These are phyloP conservation scores for Siniperca scherzeri DNA, from an alignment of 2,797 vertebrate genomes.

Conservation along the genomic window DNA sequence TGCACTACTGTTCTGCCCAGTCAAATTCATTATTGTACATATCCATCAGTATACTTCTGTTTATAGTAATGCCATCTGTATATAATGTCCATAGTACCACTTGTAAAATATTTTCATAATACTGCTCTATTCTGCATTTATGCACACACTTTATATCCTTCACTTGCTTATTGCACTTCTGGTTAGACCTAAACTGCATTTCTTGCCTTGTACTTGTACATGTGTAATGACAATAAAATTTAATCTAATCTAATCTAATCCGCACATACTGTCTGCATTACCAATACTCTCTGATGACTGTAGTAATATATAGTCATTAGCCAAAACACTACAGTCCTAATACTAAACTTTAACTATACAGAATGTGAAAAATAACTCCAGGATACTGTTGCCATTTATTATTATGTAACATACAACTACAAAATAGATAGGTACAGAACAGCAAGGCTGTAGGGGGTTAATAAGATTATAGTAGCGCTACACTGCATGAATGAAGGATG, in stretches of 20 bases:
- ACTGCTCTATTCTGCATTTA: too few species aligned
- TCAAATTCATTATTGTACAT: too few species aligned
- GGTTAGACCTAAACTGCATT: too few species aligned
- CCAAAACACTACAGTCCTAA: neutral
- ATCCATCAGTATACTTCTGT: too few species aligned
- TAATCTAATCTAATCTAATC: constrained; percentile 5
- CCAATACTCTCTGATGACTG: neutral
- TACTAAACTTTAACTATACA: neutral
- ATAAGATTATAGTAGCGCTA: constrained; percentile 32
- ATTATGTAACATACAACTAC: neutral
- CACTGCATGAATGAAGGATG: constrained; percentile 16
- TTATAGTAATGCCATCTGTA: too few species aligned
- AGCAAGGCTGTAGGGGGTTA: constrained; percentile 17
- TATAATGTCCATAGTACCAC: too few species aligned
- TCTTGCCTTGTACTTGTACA: too few species aligned
- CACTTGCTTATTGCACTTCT: too few species aligned
- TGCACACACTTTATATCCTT: too few species aligned
- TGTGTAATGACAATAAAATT: too few species aligned
- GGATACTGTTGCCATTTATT: neutral
- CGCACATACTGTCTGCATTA: constrained; percentile 6
- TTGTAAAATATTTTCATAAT: too few species aligned
- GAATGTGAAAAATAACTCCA: neutral
- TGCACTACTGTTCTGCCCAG: too few species aligned
- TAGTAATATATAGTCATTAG: neutral
- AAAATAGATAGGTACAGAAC: neutral